These are phyloP conservation scores for Leptinotarsa rubiginosa DNA, from an alignment of 2,888 invertebrate genomes.

Conservation along the genomic window DNA sequence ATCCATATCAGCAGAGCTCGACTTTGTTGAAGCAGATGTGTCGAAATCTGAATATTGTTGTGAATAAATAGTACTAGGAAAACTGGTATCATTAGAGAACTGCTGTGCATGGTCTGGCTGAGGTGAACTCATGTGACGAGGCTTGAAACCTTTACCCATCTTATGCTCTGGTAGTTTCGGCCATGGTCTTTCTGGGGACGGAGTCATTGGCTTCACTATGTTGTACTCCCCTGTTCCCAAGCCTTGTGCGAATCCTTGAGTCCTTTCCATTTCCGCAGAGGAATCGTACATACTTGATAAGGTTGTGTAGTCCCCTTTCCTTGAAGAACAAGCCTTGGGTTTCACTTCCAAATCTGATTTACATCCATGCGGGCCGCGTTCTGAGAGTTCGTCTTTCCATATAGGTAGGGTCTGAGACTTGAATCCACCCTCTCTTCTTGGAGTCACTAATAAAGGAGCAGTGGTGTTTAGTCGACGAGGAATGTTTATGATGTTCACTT, in stretches of 20 bases:
- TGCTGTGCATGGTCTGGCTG: neutral
- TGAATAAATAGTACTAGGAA: slow-evolving; percentile 22
- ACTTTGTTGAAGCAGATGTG: neutral
- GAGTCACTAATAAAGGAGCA: slow-evolving; percentile 32
- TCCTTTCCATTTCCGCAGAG: slow-evolving; percentile 18
- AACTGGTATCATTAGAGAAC: neutral
- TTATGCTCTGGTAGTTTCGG: slow-evolving; percentile 18
- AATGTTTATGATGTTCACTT: slow-evolving; percentile 59
- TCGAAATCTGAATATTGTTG: slow-evolving; percentile 4
- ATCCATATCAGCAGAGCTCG: neutral
- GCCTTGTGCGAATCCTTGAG: neutral
- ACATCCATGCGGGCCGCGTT: neutral
- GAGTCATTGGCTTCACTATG: neutral
- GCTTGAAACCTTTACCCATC: slow-evolving; percentile 8
- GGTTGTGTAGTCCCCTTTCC: neutral
- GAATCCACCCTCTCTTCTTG: slow-evolving; percentile 23
- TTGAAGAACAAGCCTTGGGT: neutral
- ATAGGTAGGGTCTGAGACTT: slow-evolving; percentile 31
- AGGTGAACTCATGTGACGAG: slow-evolving; percentile 5
- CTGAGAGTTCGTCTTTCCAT: slow-evolving; percentile 38
- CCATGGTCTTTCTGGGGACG: neutral
- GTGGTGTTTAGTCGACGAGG: slow-evolving; percentile 53
- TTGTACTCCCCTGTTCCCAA: slow-evolving; percentile 18
- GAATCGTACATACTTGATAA: slow-evolving; percentile 18
- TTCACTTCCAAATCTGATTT: neutral